Evolutionary conservation across 2,888 invertebrate genomes (phyloP).

Genomic region (Crepidodera aurea): DNA sequence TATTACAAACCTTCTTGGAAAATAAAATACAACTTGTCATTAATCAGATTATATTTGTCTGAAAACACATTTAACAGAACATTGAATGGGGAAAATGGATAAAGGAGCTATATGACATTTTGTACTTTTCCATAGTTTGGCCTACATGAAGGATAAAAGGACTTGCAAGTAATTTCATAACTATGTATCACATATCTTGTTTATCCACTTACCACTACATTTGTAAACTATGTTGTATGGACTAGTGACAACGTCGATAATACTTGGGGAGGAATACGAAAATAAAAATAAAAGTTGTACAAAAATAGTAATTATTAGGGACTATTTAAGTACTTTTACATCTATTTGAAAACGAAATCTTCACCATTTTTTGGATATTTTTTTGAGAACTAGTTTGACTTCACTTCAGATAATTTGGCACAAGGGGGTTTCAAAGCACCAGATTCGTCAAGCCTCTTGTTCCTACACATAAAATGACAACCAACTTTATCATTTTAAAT

Average conservation of each 20-base stretch:
- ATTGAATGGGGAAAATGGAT: not conserved
- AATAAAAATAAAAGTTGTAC: conserved; percentile 7
- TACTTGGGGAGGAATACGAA: conserved; percentile 5
- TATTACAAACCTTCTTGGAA: no score
- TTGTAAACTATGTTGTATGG: not conserved
- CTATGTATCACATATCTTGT: not conserved
- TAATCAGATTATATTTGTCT: not conserved
- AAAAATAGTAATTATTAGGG: conserved; percentile 5
- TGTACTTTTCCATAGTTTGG: no score
- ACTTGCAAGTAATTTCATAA: no score
- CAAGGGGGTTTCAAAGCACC: no score
- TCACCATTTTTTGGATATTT: not conserved
- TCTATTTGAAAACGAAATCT: not conserved
- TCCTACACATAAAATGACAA: no score
- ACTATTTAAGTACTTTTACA: conserved; percentile 6
- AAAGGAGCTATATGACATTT: not conserved
- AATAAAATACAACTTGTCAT: no score
- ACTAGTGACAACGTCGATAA: not conserved
- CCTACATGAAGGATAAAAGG: no score
- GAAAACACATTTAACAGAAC: conserved; percentile 12
- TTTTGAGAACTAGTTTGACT: not conserved
- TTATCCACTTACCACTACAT: not conserved
- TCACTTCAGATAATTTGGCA: no score
- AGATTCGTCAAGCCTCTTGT: no score
- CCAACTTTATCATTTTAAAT: no score